Evolutionary conservation across 2,888 invertebrate genomes (phyloP), one percentile per base, ranked within the genome.

Genomic region (Protodeltote pygarga): DNA sequence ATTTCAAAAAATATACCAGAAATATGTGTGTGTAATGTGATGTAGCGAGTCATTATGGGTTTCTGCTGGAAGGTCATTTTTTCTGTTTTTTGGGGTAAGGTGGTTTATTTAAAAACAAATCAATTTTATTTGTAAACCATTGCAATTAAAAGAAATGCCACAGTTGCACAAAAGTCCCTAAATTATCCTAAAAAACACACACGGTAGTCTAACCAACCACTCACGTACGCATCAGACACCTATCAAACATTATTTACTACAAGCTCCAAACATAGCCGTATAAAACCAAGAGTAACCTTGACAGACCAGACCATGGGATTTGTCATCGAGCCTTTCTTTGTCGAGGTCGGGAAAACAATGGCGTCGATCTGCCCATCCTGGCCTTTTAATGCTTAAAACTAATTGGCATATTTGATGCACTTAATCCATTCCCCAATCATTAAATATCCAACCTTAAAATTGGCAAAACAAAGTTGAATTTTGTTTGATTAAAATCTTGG

Each of bases 301-400:
- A 82, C 87, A 81, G 72, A 68, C 59, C 66, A 73, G 72, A 73
- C 77, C 71, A 70, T 71, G 74, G 74, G 68, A 72, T 75, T 83
- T 83, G 86, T 87, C 89, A 88, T 79, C 83, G 63, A 67, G 74
- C 85, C 85, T 89, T 89, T 89, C 88, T 85, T 87, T 75, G 78
- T 68, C 82, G 84, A 89, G 89, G 89, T 83, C 85, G 75, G 60
- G 61, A 73, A 58, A 72, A 87, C 89, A 89, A 89, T 89, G 75
- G 83, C 73, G 71, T 67, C 81, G 68, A 78, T 77, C 77, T 78
- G 77, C 78, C 83, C 83, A 84, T 85, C 85, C 85, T 83, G 82
- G 82, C 82, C 66, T 84, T 78, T 73, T 80, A 81, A 79, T 77
- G 73, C 71, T 79, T 77, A 74, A 75, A 74, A 75, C 77, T 81